A percentile compares a stretch with the other conserved stretches of the same genome.
Evolutionary conservation across 1,140 invertebrate genomes (phyloP).

Genomic region (Wasmannia auropunctata): DNA sequence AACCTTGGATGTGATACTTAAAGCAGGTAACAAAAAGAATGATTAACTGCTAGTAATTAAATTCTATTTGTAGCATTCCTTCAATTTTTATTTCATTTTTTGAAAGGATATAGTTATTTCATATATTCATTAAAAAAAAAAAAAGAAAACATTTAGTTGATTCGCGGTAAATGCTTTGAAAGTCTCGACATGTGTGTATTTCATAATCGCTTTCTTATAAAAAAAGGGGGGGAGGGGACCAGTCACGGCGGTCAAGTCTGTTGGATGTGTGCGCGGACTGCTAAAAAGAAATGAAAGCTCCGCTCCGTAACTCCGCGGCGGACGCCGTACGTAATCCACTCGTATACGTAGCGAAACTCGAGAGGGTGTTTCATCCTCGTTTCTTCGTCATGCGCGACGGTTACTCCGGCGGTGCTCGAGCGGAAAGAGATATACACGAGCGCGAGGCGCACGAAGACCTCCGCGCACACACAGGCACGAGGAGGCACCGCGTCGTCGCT

Average conservation of each 20-base stretch:
- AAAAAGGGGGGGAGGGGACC: too few relatives aligned
- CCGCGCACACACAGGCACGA: background rate
- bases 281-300: slow-evolving; percentile 32
- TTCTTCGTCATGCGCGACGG: slow-evolving; percentile 46
- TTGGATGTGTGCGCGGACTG: slow-evolving; percentile 33
- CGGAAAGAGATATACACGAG: slow-evolving; percentile 64
- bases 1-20: background rate
- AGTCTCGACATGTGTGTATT: background rate
- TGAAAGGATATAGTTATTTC: background rate
- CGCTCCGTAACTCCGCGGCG: slow-evolving; percentile 31
- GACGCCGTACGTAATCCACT: slow-evolving; percentile 56
- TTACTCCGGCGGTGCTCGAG: slow-evolving; percentile 31
- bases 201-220: slow-evolving; percentile 28
- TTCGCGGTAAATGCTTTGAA: background rate
- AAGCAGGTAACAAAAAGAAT: background rate
- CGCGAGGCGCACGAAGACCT: background rate
- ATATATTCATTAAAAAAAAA: background rate
- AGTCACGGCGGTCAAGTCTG: slow-evolving; percentile 34
- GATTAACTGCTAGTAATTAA: background rate
- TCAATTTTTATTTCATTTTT: background rate
- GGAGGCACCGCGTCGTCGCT: background rate
- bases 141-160: background rate
- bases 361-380: slow-evolving; percentile 50
- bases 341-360: slow-evolving; percentile 46
- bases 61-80: background rate